Base-by-base conservation (phyloP, 2,888 invertebrate species). In the Trichopoda pennipes region DNA sequence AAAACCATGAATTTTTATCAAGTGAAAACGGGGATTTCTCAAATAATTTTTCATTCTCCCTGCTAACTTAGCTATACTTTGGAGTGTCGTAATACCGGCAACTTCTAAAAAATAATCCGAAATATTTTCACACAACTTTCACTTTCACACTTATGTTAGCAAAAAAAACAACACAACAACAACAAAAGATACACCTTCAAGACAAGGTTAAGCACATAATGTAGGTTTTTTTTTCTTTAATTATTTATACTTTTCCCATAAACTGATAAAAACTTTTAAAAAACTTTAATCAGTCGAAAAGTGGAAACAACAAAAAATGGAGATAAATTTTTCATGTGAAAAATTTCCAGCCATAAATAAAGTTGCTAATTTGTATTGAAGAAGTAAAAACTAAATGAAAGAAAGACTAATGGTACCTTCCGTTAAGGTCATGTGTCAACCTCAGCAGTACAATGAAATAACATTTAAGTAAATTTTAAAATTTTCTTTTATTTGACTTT, bases 241-340 rank as follows among this genome's bases (percentile, higher is more conserved):
- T 66, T 64, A 0, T 3, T 35, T 42, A 42, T 19, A 44, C 10
- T 75, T 79, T 69, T 75, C 75, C 58, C 70, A 75, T 55, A 60
- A 76, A 35, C 17, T 51, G 9, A 17, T 9, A 53, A 58, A 28
- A 73, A 60, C 3, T 2, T 12, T 12, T 12, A 38, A 38, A 38
- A 10, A 35, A 32, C 32, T 49, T 35, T 49, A 61, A 73, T 55
- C 44, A 70, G 12, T 17, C 14, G n/a, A 47, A 51, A 55, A 21
- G 6, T n/a, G n/a, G n/a, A n/a, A n/a, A 2, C 1, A 28, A 1
- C 0, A 35, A 21, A 35, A 28, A 32, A 61, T 14, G 16, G 21
- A 17, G 42, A 56, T 47, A 53, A 70, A 75, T 58, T 55, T 72
- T 66, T 81, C 12, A 66, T 72, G 70, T 61, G 76, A 76, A 81